Evolutionary conservation across 2,888 invertebrate genomes (phyloP), one percentile per base, ranked within the genome.

Genomic region (Dysmachus trigonus): DNA sequence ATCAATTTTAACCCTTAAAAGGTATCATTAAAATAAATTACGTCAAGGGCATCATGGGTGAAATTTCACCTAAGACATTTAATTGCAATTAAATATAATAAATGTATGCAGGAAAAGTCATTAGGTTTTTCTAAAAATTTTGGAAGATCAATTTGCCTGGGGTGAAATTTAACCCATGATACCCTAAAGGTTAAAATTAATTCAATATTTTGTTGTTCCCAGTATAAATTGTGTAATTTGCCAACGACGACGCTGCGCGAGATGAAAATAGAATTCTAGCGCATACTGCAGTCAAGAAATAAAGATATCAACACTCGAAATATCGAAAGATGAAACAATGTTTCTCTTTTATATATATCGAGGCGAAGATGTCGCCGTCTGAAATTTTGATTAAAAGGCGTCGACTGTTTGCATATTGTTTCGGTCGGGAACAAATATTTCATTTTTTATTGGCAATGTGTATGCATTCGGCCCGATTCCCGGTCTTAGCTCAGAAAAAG

Each of bases 391-490:
- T 77, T 30, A 47, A 41, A 41, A 77, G 47, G 47, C 77, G 47
- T 41, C 22, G 41, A 27, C 27, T 77, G 77, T 77, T 77, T 77
- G 77, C 47, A 41, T 47, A 77, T 41, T 47, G 22, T 47, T 35
- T 47, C n/a, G 13, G 13, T 41, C 38, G 47, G 47, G 15, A 41
- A 15, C 10, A 77, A 10, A 77, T 77, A 77, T 77, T 77, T 41
- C 77, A 41, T 77, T 77, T 41, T n/a, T 77, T 77, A 77, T 77
- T 77, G 47, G 47, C 27, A 30, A 47, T 76, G 38, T 76, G 38
- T 77, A 27, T 77, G 77, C 77, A 77, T 27, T 47, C 62, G 62
- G 62, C 10, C 77, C 27, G 22, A 77, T 77, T 77, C 18, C 38
- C 2, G 15, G 38, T 0, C 0, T 3, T 47, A 8, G 13, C 76